Conservation (phyloP, 2,113 vertebrate genomes). For the Amazona vittata region DNA sequence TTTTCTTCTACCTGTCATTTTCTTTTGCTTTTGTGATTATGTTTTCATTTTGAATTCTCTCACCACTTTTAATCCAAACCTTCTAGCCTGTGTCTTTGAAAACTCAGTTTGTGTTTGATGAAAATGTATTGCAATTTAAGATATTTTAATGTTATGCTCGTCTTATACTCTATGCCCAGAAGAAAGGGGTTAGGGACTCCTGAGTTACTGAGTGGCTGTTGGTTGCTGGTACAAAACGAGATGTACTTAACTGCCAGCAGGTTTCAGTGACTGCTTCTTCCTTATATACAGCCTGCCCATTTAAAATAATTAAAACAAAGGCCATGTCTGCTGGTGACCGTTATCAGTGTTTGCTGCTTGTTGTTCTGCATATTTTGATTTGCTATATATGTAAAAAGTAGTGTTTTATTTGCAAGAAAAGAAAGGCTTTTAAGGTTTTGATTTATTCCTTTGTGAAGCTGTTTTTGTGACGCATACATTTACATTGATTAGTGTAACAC, state of each 20-base stretch:
- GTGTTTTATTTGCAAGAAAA: neutral
- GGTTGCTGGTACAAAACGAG: neutral
- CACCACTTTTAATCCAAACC: neutral
- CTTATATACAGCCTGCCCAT: neutral
- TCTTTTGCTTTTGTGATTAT: neutral
- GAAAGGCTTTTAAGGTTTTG: neutral
- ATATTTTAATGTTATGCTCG: neutral
- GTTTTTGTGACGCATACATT: neutral
- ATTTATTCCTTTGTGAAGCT: neutral
- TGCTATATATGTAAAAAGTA: neutral
- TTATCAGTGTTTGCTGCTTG: neutral
- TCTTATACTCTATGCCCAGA: neutral
- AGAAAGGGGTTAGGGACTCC: neutral
- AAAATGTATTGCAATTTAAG: neutral
- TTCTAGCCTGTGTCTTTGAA: neutral
- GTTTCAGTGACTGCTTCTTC: neutral
- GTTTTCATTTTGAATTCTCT: neutral
- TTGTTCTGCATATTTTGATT: neutral
- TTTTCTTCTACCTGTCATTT: neutral
- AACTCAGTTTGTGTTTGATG: neutral
- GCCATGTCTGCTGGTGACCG: neutral
- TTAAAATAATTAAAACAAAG: neutral
- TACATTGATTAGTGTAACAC: neutral
- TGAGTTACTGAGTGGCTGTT: neutral
- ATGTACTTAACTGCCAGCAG: neutral